phyloP scores from a whole-genome alignment of 2,888 invertebrate species.

The Perizoma flavofasciatum region DNA sequence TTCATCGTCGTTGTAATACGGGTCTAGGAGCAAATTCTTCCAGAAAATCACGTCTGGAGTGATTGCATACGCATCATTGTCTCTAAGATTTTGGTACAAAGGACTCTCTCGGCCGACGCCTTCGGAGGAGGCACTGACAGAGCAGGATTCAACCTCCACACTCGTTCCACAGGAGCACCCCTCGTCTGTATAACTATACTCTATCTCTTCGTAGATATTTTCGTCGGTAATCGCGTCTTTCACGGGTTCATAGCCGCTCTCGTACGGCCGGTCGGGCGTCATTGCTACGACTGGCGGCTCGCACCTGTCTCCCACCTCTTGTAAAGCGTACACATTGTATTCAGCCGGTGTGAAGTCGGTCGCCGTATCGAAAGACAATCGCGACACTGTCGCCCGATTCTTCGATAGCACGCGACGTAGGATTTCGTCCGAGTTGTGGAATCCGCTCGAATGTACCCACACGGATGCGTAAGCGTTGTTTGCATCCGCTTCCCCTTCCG shows the following conservation, averaged over 20 bases:
- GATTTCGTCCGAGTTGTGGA: constrained; percentile 74
- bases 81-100: constrained; percentile 74
- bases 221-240: constrained; percentile 76
- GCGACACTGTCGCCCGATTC: constrained; percentile 68
- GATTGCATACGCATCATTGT: constrained; percentile 76
- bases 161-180: constrained; percentile 78
- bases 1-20: constrained; percentile 81
- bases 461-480: constrained; percentile 68
- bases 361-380: constrained; percentile 70
- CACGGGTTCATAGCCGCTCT: constrained; percentile 77
- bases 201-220: constrained; percentile 79
- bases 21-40: constrained; percentile 78
- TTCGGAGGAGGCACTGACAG: constrained; percentile 75
- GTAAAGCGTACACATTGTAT: constrained; percentile 70
- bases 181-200: constrained; percentile 73
- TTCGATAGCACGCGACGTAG: constrained; percentile 63
- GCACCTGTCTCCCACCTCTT: constrained; percentile 79
- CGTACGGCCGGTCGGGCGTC: constrained; percentile 74
- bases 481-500: constrained; percentile 55
- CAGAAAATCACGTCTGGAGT: constrained; percentile 80
- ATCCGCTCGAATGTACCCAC: constrained; percentile 77
- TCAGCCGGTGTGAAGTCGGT: constrained; percentile 65
- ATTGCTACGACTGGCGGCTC: constrained; percentile 66
- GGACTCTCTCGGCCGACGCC: constrained; percentile 74
- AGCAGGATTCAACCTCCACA: constrained; percentile 76